Base-by-base conservation (phyloP, 2,797 vertebrate species). In the Pangasius krempfi region DNA sequence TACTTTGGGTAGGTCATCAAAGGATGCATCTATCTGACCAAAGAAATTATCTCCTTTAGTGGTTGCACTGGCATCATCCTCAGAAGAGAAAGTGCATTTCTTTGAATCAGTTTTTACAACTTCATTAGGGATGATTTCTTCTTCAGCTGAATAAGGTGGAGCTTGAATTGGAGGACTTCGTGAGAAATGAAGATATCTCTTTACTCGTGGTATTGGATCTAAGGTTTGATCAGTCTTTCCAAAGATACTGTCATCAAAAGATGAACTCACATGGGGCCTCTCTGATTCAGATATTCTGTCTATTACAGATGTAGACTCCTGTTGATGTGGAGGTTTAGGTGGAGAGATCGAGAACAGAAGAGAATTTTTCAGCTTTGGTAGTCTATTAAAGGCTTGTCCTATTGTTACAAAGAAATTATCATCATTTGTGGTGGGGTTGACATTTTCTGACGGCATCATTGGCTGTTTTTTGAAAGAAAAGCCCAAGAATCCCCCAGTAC, bases 361-460 rank as follows among this genome's bases (percentile, higher is more conserved):
- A 30, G 84, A 88, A 58, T 79, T 84, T 73, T 84, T 86, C 3
- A 85, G 52, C 78, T 88, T 89, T 86, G 88, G 87, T 18, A 86
- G 60, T 6, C 68, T 37, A 52, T 83, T 40, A 86, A 88, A 78
- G 44, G 76, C 33, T 56, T 86, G 56, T 64, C 86, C 86, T 47
- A 88, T 56, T 86, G 30, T 33, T 30, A 12, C 33, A 82, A 88
- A 86, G 75, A 91, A 88, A 82, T 52, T 40, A 5, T 85, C 54
- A 47, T 88, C 84, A 27, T 73, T n/a, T 66, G 66, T 76, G 44
- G 75, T 75, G 73, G 75, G 56, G n/a, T 58, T 64, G 7, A 68
- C 50, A 0, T 2, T 50, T 3, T 85, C 80, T 37, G 72, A 76
- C 52, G n/a, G 47, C 54, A 50, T 66, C 25, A 30, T 73, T 76